phyloP scores from a whole-genome alignment of 92 coral and sea anemone genomes.

The Epizoanthus fatuus region DNA sequence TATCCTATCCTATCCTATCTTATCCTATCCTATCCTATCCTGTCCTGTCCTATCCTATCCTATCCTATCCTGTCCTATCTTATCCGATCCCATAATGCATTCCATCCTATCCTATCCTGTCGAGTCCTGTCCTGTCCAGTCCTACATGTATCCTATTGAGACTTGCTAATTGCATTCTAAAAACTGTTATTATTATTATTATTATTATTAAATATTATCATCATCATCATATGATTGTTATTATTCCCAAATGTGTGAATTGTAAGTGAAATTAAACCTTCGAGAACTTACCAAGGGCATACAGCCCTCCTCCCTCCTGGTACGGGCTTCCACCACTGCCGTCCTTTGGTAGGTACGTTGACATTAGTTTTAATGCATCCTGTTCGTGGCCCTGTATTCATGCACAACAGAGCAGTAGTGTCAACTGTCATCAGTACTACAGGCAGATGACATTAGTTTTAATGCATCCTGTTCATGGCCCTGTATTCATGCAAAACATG shows the following conservation, averaged over 20 bases:
- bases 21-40: no score
- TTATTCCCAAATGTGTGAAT: background rate
- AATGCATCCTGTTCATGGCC: no score
- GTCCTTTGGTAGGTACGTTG: constrained; percentile 96
- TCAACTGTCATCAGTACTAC: background rate
- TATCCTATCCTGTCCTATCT: background rate
- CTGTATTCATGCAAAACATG: no score
- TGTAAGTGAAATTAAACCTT: background rate
- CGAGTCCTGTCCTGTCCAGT: background rate
- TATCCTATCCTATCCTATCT: no score
- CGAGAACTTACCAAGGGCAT: constrained; percentile 83
- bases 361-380: constrained; percentile 96
- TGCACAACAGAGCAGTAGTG: background rate
- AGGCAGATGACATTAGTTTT: background rate
- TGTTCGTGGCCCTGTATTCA: constrained; percentile 95
- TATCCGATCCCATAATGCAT: background rate
- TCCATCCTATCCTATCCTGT: background rate
- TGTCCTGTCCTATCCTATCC: background rate
- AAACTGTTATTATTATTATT: no score
- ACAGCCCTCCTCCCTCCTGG: constrained; percentile 98
- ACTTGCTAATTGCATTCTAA: background rate
- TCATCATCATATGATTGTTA: no score
- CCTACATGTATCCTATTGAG: background rate
- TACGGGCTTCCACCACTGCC: constrained; percentile 98
- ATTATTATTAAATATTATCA: no score